phyloP scores from a whole-genome alignment of 2,113 vertebrate species.

The Microtus ochrogaster region DNA sequence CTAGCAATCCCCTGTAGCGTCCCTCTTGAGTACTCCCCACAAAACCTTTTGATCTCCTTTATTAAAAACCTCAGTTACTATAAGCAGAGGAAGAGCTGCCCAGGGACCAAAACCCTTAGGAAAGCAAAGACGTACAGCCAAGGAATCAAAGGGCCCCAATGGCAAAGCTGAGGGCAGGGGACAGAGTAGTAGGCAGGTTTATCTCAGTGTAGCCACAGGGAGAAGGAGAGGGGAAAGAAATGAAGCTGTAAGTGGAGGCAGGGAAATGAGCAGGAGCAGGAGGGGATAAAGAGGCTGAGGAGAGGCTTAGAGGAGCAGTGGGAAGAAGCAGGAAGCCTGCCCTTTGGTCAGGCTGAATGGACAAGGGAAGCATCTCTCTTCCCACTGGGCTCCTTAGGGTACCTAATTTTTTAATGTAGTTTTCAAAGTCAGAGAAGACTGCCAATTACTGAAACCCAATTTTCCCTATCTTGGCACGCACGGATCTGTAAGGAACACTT shows the following conservation, averaged over 20 bases:
- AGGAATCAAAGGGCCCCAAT: background rate
- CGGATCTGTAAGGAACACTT: background rate
- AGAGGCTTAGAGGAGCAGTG: background rate
- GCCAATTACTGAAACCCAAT: background rate
- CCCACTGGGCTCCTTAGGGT: background rate
- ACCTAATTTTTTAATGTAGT: slow-evolving; percentile 19
- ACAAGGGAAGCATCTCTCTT: background rate
- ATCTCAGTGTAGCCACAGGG: background rate
- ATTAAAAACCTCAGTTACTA: background rate
- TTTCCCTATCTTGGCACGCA: slow-evolving; percentile 15
- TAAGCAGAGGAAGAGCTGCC: background rate
- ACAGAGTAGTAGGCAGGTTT: background rate
- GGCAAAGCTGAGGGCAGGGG: background rate
- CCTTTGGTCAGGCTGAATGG: background rate
- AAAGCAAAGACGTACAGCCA: background rate
- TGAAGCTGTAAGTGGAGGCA: background rate
- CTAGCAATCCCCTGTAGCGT: background rate
- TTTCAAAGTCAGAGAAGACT: slow-evolving; percentile 43
- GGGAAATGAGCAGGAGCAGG: too few species aligned
- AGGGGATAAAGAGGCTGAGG: background rate
- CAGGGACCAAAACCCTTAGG: background rate
- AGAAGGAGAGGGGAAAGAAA: background rate
- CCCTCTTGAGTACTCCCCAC: background rate
- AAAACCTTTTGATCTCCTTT: background rate
- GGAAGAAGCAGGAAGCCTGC: background rate